Evolutionary conservation across 1,140 invertebrate species (phyloP).

Genomic region (Drosophila tsacasi): DNA sequence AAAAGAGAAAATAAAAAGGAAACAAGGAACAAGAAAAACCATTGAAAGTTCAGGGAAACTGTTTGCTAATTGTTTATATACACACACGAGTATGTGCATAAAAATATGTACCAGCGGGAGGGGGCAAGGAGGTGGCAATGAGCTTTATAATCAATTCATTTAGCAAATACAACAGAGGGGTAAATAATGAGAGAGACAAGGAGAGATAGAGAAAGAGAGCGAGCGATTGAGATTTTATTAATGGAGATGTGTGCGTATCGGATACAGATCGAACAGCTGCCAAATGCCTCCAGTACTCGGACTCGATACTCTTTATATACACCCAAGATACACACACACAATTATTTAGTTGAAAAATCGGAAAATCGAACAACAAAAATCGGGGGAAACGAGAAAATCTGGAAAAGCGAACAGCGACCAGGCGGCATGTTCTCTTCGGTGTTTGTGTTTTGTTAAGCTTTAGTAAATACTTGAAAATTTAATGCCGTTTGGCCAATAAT

Average conservation of each 20-base stretch:
- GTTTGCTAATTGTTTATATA: conserved; percentile 44
- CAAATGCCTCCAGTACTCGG: conserved; percentile 55
- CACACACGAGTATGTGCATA: conserved; percentile 43
- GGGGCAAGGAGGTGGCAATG: conserved; percentile 24
- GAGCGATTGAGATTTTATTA: conserved; percentile 29
- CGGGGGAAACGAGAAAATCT: not conserved
- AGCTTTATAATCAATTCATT: conserved; percentile 65
- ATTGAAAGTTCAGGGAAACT: conserved; percentile 20
- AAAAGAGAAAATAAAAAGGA: not conserved
- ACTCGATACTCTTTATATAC: conserved; percentile 46
- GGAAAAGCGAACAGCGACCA: not conserved
- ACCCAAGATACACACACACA: conserved; percentile 5
- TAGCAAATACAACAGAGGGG: conserved; percentile 16
- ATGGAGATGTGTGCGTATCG: conserved; percentile 35
- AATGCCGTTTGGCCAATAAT: conserved; percentile 82
- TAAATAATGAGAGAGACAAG: conserved; percentile 22
- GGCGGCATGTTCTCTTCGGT: conserved; percentile 24
- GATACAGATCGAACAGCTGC: conserved; percentile 57
- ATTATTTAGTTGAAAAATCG: conserved; percentile 42
- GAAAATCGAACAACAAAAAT: no score
- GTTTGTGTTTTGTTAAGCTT: conserved; percentile 78
- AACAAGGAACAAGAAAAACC: conserved; percentile 19
- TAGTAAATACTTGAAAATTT: conserved; percentile 83
- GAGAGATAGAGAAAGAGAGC: not conserved
- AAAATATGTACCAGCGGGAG: conserved; percentile 33